These are phyloP conservation scores for Oreochromis aureus DNA, from an alignment of 2,113 vertebrate species.

Conservation along the genomic window DNA sequence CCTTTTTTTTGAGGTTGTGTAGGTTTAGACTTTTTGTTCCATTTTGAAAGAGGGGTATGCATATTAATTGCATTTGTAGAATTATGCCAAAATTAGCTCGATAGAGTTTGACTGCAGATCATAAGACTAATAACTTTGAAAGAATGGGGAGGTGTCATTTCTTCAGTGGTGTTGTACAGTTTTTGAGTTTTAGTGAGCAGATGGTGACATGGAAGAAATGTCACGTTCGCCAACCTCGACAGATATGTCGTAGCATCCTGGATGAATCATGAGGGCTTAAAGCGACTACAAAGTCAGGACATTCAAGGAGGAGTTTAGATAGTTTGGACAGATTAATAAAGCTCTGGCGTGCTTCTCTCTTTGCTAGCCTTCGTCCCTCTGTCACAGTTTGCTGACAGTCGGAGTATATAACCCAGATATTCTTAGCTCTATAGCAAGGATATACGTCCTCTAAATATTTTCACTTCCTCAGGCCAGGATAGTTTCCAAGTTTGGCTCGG, in stretches of 20 bases:
- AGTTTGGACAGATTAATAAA: constrained; percentile 18
- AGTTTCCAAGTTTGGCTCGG: neutral
- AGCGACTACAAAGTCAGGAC: neutral
- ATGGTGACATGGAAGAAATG: neutral
- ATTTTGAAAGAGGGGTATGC: neutral
- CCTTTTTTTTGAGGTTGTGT: neutral
- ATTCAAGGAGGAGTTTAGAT: neutral
- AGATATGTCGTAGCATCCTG: neutral
- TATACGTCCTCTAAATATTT: neutral
- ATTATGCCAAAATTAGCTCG: neutral
- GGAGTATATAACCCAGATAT: neutral
- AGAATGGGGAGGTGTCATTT: neutral
- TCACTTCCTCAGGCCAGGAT: constrained; percentile 3
- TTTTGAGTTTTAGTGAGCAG: neutral
- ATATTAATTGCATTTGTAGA: neutral
- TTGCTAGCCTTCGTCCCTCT: neutral
- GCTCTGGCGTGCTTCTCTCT: neutral
- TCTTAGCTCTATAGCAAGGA: neutral
- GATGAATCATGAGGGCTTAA: neutral
- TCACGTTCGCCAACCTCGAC: neutral
- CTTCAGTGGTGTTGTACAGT: neutral
- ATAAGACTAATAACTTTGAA: neutral
- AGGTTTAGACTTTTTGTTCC: neutral
- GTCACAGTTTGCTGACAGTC: neutral
- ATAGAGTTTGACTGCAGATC: neutral